These are phyloP conservation scores for Peromyscus nudipes DNA, from an alignment of 2,797 vertebrate genomes.

Conservation along the genomic window DNA sequence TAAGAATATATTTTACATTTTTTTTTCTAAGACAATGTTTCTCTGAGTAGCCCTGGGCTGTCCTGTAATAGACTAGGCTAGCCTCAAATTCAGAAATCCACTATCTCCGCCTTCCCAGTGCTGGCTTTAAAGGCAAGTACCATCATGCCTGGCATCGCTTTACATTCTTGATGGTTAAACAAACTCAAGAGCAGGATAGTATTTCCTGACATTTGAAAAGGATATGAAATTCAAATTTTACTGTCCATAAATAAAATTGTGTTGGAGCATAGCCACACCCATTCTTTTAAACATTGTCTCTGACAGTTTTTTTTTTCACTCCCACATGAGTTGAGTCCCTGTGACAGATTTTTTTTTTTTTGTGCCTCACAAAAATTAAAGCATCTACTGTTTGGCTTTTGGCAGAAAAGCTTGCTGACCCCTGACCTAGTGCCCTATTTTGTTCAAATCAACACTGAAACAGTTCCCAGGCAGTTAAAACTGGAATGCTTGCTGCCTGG, in stretches of 20 bases:
- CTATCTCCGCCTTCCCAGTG: no score
- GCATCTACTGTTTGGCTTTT: background rate
- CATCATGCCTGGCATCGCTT: background rate
- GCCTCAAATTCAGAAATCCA: background rate
- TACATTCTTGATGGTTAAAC: conserved; percentile 31
- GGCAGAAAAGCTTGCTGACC: background rate
- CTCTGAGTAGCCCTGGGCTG: background rate
- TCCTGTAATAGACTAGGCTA: background rate
- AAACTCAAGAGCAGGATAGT: background rate
- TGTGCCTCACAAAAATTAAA: background rate
- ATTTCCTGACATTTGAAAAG: conserved; percentile 38
- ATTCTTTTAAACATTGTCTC: background rate
- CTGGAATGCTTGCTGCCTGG: background rate
- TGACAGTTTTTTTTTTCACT: background rate
- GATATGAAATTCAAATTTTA: conserved; percentile 41
- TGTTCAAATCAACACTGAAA: background rate
- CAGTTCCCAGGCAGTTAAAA: background rate
- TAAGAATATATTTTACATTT: background rate
- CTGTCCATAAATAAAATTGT: background rate
- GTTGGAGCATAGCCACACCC: background rate
- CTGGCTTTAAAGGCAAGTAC: background rate
- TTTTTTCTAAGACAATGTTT: background rate
- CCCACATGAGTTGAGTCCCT: background rate
- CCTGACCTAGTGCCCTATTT: background rate
- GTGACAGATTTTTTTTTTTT: background rate